Evolutionary conservation across 2,113 vertebrate species (phyloP).

Genomic region (Pogonocichla stellata): DNA sequence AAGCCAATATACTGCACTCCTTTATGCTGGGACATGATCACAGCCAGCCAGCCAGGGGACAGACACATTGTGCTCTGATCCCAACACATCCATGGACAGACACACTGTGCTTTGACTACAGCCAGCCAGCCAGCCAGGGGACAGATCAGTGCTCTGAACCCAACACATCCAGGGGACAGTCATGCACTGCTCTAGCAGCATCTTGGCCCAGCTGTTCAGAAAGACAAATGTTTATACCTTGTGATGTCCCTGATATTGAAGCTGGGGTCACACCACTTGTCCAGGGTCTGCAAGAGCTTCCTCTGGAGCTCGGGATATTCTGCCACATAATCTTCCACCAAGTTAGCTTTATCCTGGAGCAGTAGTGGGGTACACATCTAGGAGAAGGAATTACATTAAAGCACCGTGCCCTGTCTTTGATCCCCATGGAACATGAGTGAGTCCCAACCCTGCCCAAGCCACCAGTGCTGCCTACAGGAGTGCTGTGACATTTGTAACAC

Average conservation of each 20-base stretch:
- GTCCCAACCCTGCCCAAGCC: background rate
- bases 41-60: background rate
- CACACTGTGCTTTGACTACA: background rate
- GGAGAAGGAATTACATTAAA: background rate
- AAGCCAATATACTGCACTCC: background rate
- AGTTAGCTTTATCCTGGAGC: constrained; percentile 76
- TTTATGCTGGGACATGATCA: fast-evolving
- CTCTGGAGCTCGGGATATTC: constrained; percentile 74
- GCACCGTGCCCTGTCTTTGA: background rate
- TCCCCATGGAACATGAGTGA: background rate
- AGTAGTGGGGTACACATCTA: constrained; percentile 83
- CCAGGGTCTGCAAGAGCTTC: constrained; percentile 78
- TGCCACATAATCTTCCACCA: constrained; percentile 78
- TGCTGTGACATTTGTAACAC: background rate
- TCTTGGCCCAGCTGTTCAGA: background rate
- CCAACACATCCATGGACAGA: background rate
- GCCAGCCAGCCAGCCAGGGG: background rate
- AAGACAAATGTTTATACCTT: constrained; percentile 16
- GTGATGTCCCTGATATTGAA: constrained; percentile 65
- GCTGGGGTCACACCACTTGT: constrained; percentile 82
- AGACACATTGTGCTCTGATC: background rate
- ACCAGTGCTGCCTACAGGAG: background rate
- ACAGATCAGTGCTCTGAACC: background rate
- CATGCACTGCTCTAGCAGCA: background rate
- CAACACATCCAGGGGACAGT: background rate